Conservation (phyloP, 2,113 vertebrate species). For the Meriones unguiculatus region DNA sequence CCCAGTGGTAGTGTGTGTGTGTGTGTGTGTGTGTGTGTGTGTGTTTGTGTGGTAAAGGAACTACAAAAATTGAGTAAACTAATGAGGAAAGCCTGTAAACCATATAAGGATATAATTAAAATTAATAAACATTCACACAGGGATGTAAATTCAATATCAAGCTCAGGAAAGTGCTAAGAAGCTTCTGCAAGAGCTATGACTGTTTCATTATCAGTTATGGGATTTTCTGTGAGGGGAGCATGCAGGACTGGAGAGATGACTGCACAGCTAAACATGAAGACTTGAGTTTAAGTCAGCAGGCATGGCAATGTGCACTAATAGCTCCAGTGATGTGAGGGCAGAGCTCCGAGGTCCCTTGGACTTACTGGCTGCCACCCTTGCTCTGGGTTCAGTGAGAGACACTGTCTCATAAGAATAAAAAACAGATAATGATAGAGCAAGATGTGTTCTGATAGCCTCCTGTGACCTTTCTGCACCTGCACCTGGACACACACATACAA, state of each 20-base stretch:
- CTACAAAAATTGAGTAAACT: slow-evolving; percentile 8
- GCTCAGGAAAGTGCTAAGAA: not conserved
- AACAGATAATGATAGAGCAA: not conserved
- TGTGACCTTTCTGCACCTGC: not conserved
- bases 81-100: slow-evolving; percentile 66
- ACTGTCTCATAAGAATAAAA: not conserved
- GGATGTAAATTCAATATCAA: slow-evolving; percentile 29
- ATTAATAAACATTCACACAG: slow-evolving; percentile 63
- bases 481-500: not conserved
- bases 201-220: not conserved
- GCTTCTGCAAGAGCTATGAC: not conserved
- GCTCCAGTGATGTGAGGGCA: not conserved
- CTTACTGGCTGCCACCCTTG: not conserved
- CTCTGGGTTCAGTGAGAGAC: not conserved
- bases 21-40: not conserved
- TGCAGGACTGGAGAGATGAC: not conserved
- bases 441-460: not conserved
- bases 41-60: not conserved
- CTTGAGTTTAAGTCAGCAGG: not conserved
- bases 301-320: not conserved
- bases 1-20: not conserved
- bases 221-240: not conserved
- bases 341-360: not conserved
- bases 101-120: slow-evolving; percentile 63
- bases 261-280: not conserved